Base-by-base conservation (phyloP, 1,140 invertebrate species). In the Ostrea denselamellosa region DNA sequence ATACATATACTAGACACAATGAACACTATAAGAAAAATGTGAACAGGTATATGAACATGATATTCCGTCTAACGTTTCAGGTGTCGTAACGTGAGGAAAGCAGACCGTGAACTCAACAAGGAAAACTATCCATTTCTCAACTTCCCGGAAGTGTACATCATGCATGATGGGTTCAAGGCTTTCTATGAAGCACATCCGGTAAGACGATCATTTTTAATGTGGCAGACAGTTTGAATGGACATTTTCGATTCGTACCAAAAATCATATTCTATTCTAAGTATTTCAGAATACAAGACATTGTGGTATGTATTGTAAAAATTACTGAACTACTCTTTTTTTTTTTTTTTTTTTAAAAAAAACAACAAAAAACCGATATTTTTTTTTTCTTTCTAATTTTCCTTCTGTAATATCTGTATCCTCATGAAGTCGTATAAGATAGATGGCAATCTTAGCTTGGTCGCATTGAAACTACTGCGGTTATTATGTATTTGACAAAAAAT, bases 61-160 rank as follows among this genome's bases (percentile, higher is more conserved):
- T n/a, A n/a, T n/a, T n/a, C n/a, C n/a, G 5, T 44, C 14, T 62
- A 1, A 62, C 19, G 2, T 58, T 85, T 9, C 54, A 85, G 83
- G 83, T 85, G 54, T 62, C 53, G 56, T 19, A 85, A 85, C 4
- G 53, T 99, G 8, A 96, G 99, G 0, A 97, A 97, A 81, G 95
- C 96, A 19, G 99, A 99, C 94, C 96, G 99, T 0, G 95, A 96
- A 65, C 93, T 96, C 8, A 98, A 99, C 93, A 96, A 96, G 71
- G 96, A 97, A 54, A 95, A 95, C 82, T 99, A 99, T 95, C 99
- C 99, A 0, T 95, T 96, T 0, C 95, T 99, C 0, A 96, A 97
- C 92, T 99, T 98, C 95, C 98, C 98, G 0, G 98, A 99, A 94
- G 95, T 99, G 8, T 99, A 99, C 94, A 95, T 99, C 0, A 95